Conservation (phyloP, 2,797 vertebrate species). For the Coregonus sp. region DNA sequence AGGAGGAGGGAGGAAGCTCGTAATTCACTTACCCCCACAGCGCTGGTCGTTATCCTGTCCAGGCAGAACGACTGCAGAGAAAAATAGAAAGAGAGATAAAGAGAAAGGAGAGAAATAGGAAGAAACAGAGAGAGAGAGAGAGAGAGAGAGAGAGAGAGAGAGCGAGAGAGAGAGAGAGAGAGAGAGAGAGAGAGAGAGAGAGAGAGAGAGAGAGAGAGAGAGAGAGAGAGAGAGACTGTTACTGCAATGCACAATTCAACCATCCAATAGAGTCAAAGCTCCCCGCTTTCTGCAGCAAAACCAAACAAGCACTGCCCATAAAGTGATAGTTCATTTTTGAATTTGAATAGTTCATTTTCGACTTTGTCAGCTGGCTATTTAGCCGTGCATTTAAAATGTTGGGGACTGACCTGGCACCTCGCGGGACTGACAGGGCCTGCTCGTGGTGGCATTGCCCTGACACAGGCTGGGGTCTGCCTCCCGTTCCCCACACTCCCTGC, state of each 20-base stretch:
- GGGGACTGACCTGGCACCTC: constrained; percentile 81
- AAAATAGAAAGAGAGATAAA: constrained; percentile 4
- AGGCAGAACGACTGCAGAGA: constrained; percentile 82
- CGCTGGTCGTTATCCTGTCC: constrained; percentile 82
- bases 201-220: background rate
- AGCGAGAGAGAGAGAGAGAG: background rate
- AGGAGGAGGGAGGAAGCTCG: background rate
- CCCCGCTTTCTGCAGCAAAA: background rate
- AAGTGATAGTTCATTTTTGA: background rate
- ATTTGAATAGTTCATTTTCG: too few species aligned
- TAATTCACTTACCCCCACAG: constrained; percentile 83
- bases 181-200: background rate
- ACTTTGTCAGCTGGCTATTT: background rate
- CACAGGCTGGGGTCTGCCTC: constrained; percentile 76
- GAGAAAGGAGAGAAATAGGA: constrained; percentile 32
- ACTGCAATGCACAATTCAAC: too few species aligned
- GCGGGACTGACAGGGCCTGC: constrained; percentile 78
- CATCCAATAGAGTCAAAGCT: too few species aligned
- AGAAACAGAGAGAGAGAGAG: constrained; percentile 16
- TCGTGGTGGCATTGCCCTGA: constrained; percentile 83
- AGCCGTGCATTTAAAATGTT: background rate
- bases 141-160: too few species aligned
- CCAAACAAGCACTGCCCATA: background rate
- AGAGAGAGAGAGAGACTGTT: background rate
- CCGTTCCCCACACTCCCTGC: constrained; percentile 76